phyloP scores from a whole-genome alignment of 2,113 vertebrate genomes.

The Chinchilla lanigera region DNA sequence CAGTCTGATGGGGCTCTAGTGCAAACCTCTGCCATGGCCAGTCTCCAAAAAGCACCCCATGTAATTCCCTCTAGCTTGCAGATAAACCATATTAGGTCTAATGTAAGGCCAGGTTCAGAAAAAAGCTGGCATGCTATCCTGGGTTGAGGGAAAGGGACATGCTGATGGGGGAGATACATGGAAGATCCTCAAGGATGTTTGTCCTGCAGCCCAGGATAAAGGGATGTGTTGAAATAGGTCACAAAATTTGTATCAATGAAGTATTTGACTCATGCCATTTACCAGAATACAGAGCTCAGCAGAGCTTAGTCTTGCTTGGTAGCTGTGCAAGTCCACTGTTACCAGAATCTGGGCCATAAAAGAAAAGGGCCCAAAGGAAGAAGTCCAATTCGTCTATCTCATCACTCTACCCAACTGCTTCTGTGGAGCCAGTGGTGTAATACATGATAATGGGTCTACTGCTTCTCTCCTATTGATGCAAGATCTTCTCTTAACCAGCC shows the following conservation, averaged over 20 bases:
- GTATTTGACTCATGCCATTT: conserved; percentile 66
- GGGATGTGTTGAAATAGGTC: conserved; percentile 61
- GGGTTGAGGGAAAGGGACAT: conserved; percentile 71
- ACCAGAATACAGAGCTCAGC: conserved; percentile 51
- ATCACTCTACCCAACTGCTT: not conserved
- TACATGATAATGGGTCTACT: not conserved
- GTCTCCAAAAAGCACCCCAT: conserved; percentile 63
- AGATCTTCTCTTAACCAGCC: conserved; percentile 19
- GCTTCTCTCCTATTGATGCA: not conserved
- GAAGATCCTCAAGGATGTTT: conserved; percentile 61
- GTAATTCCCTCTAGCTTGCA: conserved; percentile 77
- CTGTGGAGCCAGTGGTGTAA: not conserved
- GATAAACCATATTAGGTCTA: conserved; percentile 82
- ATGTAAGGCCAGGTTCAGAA: conserved; percentile 87
- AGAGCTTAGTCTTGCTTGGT: conserved; percentile 53
- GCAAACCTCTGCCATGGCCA: conserved; percentile 68
- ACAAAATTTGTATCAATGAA: conserved; percentile 69
- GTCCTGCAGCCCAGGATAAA: conserved; percentile 69
- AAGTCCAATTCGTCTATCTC: not conserved
- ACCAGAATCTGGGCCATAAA: not conserved
- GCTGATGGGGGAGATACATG: conserved; percentile 58
- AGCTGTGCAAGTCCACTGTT: conserved; percentile 1
- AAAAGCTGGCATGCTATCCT: conserved; percentile 79
- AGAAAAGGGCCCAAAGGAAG: conserved; percentile 6
- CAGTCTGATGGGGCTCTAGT: conserved; percentile 73